Base-by-base conservation (phyloP, 2,113 vertebrate species). In the Heptranchias perlo region DNA sequence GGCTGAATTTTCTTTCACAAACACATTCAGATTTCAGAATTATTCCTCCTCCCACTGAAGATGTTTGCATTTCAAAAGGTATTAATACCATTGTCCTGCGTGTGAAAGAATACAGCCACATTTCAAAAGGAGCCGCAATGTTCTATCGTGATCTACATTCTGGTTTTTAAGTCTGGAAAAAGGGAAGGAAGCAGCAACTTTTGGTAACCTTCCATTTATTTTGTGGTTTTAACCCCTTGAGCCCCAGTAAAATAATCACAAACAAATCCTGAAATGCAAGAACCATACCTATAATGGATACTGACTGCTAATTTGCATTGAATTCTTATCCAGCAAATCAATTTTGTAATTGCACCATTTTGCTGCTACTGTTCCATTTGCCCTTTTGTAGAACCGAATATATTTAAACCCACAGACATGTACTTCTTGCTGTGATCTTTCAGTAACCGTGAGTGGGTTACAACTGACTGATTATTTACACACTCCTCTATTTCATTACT, bases 11-110 rank as follows among this genome's bases (percentile, higher is more conserved):
- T 21, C 58, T 92, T 62, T 62, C 78, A 82, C 39, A 82, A 82
- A 4, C 1, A 39, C 78, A 82, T 82, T 82, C 54, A 62, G 35
- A 35, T 91, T 91, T 91, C 87, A 91, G 52, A 91, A 61, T 91
- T 91, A 58, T 91, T 91, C 31, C 25, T 91, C 49, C 31, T 62
- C 54, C 35, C n/a, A 5, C 89, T n/a, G 39, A 92, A 62, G 58
- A n/a, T 92, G 58, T 39, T 92, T 92, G 89, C 54, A 92, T 62
- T 92, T 92, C 84, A 39, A 62, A 92, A 39, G 54, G n/a, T 92
- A 62, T 62, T 62, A 92, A 52, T 21, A 8, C 54, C 89, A n/a
- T 35, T 39, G 61, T 39, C 54, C 13, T 62, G 87, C 14, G 5
- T 31, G 18, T 92, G 87, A 62, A 62, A 62, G 89, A 35, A 58